phyloP scores from a whole-genome alignment of 2,797 vertebrate genomes.

The Ceyx erithaca region DNA sequence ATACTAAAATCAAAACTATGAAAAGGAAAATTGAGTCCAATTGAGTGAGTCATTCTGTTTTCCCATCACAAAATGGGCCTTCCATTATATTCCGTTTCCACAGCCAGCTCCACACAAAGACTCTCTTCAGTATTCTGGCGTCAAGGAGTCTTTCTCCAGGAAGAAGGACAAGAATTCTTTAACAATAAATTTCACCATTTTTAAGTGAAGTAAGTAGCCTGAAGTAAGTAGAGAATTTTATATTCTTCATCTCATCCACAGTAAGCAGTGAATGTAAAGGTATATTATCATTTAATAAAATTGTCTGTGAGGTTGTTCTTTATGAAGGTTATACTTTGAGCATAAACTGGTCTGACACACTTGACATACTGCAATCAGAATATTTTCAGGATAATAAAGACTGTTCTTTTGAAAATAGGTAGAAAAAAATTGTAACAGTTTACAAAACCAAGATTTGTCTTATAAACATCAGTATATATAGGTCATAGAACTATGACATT shows the following conservation, averaged over 20 bases:
- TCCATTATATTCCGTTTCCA: constrained; percentile 37
- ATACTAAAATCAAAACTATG: neutral
- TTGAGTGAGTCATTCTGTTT: constrained; percentile 17
- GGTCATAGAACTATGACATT: neutral
- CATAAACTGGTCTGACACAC: neutral
- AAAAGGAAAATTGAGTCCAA: neutral
- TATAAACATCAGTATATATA: neutral
- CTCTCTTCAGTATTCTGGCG: neutral
- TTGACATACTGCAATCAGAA: neutral
- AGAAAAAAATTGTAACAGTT: neutral
- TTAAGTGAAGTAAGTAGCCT: neutral
- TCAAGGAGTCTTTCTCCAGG: neutral
- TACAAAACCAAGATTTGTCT: neutral
- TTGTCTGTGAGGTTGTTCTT: neutral
- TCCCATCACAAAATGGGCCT: neutral
- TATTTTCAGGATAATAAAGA: neutral
- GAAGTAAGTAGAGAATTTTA: neutral
- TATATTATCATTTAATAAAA: neutral
- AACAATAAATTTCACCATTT: neutral
- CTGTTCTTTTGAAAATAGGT: neutral
- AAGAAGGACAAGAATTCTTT: neutral
- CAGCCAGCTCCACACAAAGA: neutral
- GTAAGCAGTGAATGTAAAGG: neutral
- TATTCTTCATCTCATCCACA: neutral
- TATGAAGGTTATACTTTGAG: neutral